Base-by-base conservation (phyloP, 2,888 invertebrate genomes). In the Mesorhabditis spiculigera region DNA sequence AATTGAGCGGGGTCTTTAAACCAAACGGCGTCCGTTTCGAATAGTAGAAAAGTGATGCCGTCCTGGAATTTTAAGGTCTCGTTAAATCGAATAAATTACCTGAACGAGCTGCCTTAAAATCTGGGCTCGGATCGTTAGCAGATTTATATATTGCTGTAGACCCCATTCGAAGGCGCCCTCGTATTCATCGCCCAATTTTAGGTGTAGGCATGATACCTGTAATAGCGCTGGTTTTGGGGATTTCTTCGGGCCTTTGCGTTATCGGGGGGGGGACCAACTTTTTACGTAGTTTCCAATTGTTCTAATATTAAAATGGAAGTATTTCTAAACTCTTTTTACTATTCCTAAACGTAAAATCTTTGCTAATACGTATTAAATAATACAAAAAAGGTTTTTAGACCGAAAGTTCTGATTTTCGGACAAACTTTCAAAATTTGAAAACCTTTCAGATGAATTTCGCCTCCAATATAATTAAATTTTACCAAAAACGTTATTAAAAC, bases 21-120 rank as follows among this genome's bases (percentile, higher is more conserved):
- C 84, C 84, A 84, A 13, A 82, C 68, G 0, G 84, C 76, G 66
- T 84, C 84, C 4, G 83, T 76, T 65, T 84, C 84, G 70, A 85
- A 77, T 4, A 84, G 69, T 5, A 83, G 79, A 65, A 78, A 81
- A 4, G 79, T 71, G n/a, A 81, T 68, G 28, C 73, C 69, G 63
- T 66, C 42, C 74, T 77, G 67, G 42, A 69, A 67, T 5, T 41
- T 4, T 13, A 41, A 43, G 66, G 4, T n/a, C 3, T 66, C 1
- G 71, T 67, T 5, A 68, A 44, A 13, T 13, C 3, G 3, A 13
- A 1, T 1, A 10, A 50, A 10, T 69, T 45, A 76, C 80, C 69
- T 78, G 71, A 13, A 69, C 74, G 28, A 81, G 63, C 42, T 28
- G 66, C 8, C 44, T 44, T 71, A 84, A 71, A 64, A 84, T 41